Conservation (phyloP, 1,140 invertebrate genomes). For the Euura lappo region DNA sequence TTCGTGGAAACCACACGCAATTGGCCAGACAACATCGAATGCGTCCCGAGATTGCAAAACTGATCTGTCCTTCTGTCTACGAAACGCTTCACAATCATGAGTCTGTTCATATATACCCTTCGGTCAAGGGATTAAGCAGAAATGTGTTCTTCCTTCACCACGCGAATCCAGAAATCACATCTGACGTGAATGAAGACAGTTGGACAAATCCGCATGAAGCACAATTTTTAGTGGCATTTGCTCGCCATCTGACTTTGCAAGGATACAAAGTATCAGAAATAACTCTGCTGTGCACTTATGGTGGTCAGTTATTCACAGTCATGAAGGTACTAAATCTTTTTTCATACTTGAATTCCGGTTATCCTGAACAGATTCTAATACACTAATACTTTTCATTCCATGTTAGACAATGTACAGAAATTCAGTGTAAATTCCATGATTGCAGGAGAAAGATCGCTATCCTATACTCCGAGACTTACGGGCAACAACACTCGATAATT, state of each 20-base stretch:
- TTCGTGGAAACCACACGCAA: too few species aligned
- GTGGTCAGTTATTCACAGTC: constrained; percentile 60
- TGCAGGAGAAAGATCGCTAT: background rate
- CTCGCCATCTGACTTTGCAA: constrained; percentile 67
- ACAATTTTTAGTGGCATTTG: constrained; percentile 61
- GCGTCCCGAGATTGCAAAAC: too few species aligned
- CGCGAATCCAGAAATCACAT: constrained; percentile 54
- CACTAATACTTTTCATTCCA: too few species aligned
- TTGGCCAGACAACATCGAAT: too few species aligned
- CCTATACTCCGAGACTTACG: constrained; percentile 54
- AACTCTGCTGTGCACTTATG: constrained; percentile 73
- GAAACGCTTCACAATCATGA: too few species aligned
- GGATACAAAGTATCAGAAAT: constrained; percentile 66
- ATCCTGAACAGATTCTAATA: too few species aligned
- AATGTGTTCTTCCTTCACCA: constrained; percentile 72
- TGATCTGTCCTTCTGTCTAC: too few species aligned
- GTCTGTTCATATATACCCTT: too few species aligned
- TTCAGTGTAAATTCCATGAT: background rate
- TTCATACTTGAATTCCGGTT: constrained; percentile 52
- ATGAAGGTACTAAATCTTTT: constrained; percentile 13
- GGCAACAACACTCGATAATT: constrained; percentile 80
- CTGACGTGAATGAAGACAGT: constrained; percentile 59
- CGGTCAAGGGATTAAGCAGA: too few species aligned
- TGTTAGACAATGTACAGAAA: background rate
- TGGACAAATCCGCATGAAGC: constrained; percentile 69